These are phyloP conservation scores for Cheiracanthium punctorium DNA, from an alignment of 2,888 invertebrate species.

Conservation along the genomic window DNA sequence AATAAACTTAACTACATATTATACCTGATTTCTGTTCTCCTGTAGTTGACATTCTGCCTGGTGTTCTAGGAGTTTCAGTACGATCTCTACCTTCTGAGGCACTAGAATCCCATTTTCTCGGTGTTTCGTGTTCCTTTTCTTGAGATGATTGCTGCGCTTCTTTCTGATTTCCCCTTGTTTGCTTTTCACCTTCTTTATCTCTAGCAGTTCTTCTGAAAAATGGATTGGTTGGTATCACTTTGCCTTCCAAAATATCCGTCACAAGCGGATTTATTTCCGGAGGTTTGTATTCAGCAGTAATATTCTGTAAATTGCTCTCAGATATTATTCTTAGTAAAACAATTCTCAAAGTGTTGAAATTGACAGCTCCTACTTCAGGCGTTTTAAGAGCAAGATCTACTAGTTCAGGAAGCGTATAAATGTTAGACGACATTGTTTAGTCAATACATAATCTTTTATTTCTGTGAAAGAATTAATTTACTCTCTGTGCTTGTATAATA, in stretches of 20 bases:
- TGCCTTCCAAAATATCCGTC: not conserved
- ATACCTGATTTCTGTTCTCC: no score
- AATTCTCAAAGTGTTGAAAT: slow-evolving; percentile 85
- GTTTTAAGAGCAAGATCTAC: slow-evolving; percentile 84
- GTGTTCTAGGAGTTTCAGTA: no score
- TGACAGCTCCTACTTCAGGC: slow-evolving; percentile 86
- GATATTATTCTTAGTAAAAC: slow-evolving; percentile 83
- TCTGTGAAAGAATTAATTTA: no score
- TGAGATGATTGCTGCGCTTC: no score
- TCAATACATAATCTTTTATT: no score
- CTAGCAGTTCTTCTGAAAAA: not conserved
- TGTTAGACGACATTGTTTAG: not conserved
- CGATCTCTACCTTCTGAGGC: no score
- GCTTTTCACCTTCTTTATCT: not conserved
- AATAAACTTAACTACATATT: no score
- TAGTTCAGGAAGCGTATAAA: slow-evolving; percentile 11
- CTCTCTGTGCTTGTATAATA: no score
- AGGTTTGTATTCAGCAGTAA: not conserved
- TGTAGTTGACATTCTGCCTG: no score
- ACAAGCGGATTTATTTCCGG: not conserved
- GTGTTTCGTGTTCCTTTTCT: no score
- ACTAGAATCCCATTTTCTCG: no score
- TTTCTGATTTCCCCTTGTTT: no score
- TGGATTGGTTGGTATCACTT: not conserved
- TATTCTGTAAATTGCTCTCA: not conserved